Percentiles rank a stretch among this genome's conserved stretches.
phyloP scores from a whole-genome alignment of 2,797 vertebrate genomes.

The Catamblyrhynchus diadema region DNA sequence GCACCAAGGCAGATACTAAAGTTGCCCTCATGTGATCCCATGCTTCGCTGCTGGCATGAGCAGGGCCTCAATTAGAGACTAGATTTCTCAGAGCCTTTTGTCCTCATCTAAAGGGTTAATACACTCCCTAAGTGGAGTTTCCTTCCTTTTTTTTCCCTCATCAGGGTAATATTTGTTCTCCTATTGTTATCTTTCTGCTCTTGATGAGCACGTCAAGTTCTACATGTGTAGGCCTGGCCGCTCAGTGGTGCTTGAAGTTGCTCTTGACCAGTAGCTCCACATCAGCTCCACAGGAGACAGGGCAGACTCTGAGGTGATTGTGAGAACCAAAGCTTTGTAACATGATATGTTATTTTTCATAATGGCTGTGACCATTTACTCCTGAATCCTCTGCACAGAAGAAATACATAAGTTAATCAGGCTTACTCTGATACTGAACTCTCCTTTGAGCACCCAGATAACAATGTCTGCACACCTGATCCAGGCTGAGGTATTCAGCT shows the following conservation, averaged over 20 bases:
- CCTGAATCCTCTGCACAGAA: neutral
- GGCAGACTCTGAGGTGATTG: neutral
- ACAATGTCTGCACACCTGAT: neutral
- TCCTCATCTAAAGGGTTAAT: neutral
- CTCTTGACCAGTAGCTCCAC: neutral
- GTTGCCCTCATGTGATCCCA: rapidly evolving
- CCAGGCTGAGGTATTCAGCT: neutral
- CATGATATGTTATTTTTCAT: neutral
- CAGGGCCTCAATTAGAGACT: neutral
- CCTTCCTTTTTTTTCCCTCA: neutral
- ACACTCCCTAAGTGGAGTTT: neutral
- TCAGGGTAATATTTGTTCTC: neutral
- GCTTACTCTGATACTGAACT: neutral
- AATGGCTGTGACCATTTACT: neutral
- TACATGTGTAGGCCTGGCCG: rapidly evolving
- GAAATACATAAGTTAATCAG: neutral
- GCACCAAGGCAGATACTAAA: neutral
- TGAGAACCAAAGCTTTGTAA: neutral
- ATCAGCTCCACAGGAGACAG: neutral
- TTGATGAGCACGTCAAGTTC: neutral
- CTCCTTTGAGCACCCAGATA: rapidly evolving
- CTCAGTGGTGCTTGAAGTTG: neutral
- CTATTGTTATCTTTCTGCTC: neutral
- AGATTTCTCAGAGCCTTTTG: neutral
- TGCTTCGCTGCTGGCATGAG: neutral